Evolutionary conservation across 2,888 invertebrate genomes (phyloP).

Genomic region (Syritta pipiens): DNA sequence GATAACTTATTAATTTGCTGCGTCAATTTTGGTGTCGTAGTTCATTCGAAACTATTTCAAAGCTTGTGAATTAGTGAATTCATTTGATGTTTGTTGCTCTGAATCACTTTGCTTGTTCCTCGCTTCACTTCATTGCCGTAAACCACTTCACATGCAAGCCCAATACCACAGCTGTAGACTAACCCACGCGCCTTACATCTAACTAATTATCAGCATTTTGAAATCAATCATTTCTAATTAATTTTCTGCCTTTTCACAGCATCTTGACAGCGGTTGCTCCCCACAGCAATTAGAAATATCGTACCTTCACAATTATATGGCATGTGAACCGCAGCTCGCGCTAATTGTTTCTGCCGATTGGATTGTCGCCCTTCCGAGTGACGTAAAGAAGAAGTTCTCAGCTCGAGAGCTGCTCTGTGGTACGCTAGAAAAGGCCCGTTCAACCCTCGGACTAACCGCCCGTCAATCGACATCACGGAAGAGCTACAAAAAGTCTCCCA

Average conservation of each 20-base stretch:
- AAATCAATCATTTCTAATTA: neutral
- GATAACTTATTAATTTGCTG: too few relatives aligned
- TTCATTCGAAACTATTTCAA: too few relatives aligned
- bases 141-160: neutral
- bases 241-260: conserved; percentile 67
- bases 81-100: too few relatives aligned
- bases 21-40: too few relatives aligned
- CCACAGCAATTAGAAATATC: conserved; percentile 74
- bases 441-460: conserved; percentile 70
- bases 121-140: too few relatives aligned
- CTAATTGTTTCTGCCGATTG: conserved; percentile 75
- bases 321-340: conserved; percentile 71
- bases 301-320: conserved; percentile 72
- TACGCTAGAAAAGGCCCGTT: conserved; percentile 72
- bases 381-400: conserved; percentile 72
- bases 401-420: conserved; percentile 72
- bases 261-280: conserved; percentile 73
- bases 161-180: conserved; percentile 31
- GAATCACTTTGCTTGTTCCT: too few relatives aligned
- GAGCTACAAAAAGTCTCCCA: conserved; percentile 47
- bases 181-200: conserved; percentile 19
- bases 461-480: conserved; percentile 52
- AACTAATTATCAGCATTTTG: neutral
- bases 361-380: conserved; percentile 71
- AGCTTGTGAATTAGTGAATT: too few relatives aligned